Conservation (phyloP, 2,113 vertebrate genomes). For the Clupea harengus region DNA sequence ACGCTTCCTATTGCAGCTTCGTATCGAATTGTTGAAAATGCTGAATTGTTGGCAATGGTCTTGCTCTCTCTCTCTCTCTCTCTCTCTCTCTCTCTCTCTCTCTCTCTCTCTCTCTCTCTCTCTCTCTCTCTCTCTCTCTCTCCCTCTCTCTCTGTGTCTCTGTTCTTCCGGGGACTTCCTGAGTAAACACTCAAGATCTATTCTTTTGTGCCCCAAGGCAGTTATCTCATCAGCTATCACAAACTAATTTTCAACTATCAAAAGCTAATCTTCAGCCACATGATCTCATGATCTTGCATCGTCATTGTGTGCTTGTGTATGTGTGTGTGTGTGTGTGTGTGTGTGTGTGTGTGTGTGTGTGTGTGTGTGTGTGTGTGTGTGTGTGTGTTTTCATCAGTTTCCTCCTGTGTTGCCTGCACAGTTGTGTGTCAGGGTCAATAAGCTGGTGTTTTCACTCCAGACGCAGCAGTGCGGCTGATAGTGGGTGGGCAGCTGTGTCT, state of each 20-base stretch:
- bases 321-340: background rate
- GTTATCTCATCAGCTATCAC: conserved; percentile 5
- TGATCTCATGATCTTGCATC: background rate
- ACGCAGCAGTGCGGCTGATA: background rate
- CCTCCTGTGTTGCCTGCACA: background rate
- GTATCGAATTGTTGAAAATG: background rate
- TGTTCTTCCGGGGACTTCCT: background rate
- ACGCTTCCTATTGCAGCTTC: background rate
- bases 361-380: background rate
- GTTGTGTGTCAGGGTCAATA: background rate
- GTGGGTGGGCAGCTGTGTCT: conserved; percentile 20
- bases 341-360: background rate
- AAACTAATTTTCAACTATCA: conserved; percentile 13
- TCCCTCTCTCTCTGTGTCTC: background rate
- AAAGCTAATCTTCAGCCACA: conserved; percentile 5
- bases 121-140: background rate
- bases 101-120: background rate
- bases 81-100: background rate
- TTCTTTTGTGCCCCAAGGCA: background rate
- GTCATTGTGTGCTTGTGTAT: too few relatives aligned
- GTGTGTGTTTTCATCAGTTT: background rate
- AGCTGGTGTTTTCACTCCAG: background rate
- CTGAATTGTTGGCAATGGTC: background rate
- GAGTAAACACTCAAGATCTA: background rate
- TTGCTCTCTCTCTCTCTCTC: background rate